Base-by-base conservation (phyloP, 2,888 invertebrate genomes). In the Volucella zonaria region DNA sequence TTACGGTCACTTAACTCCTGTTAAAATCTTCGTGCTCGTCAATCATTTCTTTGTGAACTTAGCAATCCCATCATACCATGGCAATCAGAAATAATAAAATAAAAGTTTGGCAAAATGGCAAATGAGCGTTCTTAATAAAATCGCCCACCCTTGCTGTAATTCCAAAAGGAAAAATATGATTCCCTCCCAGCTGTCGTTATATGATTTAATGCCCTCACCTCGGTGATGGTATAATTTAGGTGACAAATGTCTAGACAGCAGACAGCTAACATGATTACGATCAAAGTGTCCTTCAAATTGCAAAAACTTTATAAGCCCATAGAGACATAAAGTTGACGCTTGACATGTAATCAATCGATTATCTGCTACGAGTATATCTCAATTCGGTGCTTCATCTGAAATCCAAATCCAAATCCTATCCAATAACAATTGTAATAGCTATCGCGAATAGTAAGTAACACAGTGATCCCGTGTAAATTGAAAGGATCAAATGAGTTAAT, bases 401-500 rank as follows among this genome's bases (percentile, higher is more conserved):
- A 15, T 42, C 52, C 43, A 43, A 67, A 67, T 67, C 45, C 56
- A 67, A 52, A 54, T 67, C 54, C 38, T 15, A 15, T 52, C 3
- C n/a, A 52, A 42, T 43, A 1, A 10, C 10, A 15, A 11, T n/a
- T 59, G 15, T 40, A 10, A 42, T 47, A 4, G 31, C 31, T 66
- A 51, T 43, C 18, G 3, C 15, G 40, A 59, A 51, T 76, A 49
- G 51, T 45, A 31, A 49, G 51, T 45, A 31, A 66, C 42, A 42
- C 14, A 54, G 11, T 49, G 59, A 76, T 47, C 70, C 64, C n/a
- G 31, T 23, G 11, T 15, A 38, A 43, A 38, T 15, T 31, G 49
- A 54, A 58, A 61, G 74, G 74, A 80, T 80, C 67, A 74, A 47
- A 74, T 62, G 68, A 54, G 80, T 49, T 74, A 80, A 80, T 80